A percentile compares a stretch with the other conserved stretches of the same genome.
These are phyloP conservation scores for Porites cylindrica DNA, from an alignment of 92 coral and sea anemone genomes.

Conservation along the genomic window DNA sequence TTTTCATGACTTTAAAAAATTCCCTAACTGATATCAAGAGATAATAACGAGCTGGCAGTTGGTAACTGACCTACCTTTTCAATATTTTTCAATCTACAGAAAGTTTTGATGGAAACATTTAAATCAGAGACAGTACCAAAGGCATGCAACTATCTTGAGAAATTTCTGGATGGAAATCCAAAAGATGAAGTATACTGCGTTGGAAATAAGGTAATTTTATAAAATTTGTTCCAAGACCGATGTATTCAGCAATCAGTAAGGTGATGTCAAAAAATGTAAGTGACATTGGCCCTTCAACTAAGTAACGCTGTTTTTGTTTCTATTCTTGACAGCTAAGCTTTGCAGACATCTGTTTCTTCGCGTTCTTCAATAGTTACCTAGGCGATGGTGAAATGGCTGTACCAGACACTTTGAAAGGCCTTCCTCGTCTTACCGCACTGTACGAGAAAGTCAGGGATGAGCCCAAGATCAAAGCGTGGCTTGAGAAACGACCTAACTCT, in stretches of 20 bases:
- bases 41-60: too few relatives aligned
- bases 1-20: too few relatives aligned
- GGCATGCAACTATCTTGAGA: constrained; percentile 10
- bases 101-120: constrained; percentile 32
- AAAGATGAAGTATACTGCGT: constrained; percentile 36
- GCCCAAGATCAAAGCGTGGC: constrained; percentile 55
- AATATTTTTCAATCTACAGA: not conserved
- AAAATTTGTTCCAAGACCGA: not conserved
- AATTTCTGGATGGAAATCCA: constrained; percentile 26
- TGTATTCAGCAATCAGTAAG: too few relatives aligned
- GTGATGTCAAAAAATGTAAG: too few relatives aligned
- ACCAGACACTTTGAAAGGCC: constrained; percentile 48
- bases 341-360: constrained; percentile 70
- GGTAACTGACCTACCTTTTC: too few relatives aligned
- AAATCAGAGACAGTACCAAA: constrained; percentile 8
- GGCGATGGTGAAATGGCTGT: constrained; percentile 47
- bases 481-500: constrained; percentile 59
- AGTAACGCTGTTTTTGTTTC: not conserved
- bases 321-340: constrained; percentile 50
- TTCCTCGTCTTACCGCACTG: constrained; percentile 53
- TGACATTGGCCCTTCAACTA: too few relatives aligned
- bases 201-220: constrained; percentile 36
- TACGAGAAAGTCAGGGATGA: constrained; percentile 60
- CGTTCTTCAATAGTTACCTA: constrained; percentile 60
- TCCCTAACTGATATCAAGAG: too few relatives aligned